Evolutionary conservation across 2,113 vertebrate species (phyloP).

Genomic region (Eclectus roratus): DNA sequence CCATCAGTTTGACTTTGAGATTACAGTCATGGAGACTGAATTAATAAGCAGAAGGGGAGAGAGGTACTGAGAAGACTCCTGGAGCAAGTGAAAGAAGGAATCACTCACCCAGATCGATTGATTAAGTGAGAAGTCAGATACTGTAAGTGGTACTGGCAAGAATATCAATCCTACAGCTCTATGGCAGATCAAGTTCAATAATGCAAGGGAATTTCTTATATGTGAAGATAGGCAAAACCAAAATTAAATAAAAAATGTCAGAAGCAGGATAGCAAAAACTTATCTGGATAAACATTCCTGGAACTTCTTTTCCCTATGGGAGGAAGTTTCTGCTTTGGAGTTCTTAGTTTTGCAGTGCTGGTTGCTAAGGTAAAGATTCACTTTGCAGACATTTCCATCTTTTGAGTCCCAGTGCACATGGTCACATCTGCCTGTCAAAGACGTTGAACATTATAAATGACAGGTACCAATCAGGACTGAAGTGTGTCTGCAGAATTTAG

Average conservation of each 20-base stretch:
- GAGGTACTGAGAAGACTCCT: not conserved
- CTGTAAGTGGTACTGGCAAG: not conserved
- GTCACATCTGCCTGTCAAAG: not conserved
- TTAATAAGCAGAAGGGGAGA: not conserved
- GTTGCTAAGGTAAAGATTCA: not conserved
- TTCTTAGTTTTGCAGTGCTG: not conserved
- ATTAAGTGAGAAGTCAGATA: not conserved
- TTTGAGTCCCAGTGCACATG: not conserved
- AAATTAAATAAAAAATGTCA: not conserved
- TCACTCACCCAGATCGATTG: not conserved
- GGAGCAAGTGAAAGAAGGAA: not conserved
- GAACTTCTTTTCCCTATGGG: not conserved
- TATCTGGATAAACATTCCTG: not conserved
- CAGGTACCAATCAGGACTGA: not conserved
- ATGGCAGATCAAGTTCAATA: not conserved
- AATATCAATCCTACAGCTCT: not conserved
- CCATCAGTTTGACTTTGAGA: not conserved
- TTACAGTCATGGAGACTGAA: not conserved
- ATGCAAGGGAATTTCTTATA: not conserved
- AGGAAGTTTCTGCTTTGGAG: not conserved
- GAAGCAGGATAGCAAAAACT: not conserved
- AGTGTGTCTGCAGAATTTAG: not conserved
- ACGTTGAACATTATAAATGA: not conserved
- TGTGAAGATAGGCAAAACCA: not conserved
- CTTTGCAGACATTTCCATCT: not conserved